A percentile compares a stretch with the other conserved stretches of the same genome.
Conservation (phyloP, 1,140 invertebrate genomes). For the Venturia canescens region DNA sequence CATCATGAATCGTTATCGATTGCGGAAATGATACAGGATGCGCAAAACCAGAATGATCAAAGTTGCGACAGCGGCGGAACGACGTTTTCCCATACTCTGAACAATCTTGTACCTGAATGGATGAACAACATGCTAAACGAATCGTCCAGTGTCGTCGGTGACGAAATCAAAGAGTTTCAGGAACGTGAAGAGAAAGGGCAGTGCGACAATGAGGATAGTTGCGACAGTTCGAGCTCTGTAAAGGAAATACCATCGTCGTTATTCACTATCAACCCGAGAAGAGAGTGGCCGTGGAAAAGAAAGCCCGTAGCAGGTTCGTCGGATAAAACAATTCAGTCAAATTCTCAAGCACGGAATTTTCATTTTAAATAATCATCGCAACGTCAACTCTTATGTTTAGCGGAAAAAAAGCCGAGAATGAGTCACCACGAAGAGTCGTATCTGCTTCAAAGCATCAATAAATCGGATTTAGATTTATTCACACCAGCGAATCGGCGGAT, state of each 20-base stretch:
- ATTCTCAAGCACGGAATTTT: too few species aligned
- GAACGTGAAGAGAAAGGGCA: slow-evolving; percentile 50
- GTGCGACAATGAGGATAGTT: slow-evolving; percentile 54
- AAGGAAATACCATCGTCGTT: slow-evolving; percentile 63
- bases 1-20: background rate
- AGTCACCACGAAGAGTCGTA: slow-evolving; percentile 79
- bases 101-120: slow-evolving; percentile 61
- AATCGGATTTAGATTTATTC: slow-evolving; percentile 68
- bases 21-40: slow-evolving; percentile 59
- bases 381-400: slow-evolving; percentile 56
- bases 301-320: slow-evolving; percentile 44
- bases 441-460: slow-evolving; percentile 76
- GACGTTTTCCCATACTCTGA: slow-evolving; percentile 55
- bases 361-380: too few species aligned
- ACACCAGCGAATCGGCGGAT: slow-evolving; percentile 74
- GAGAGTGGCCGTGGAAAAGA: slow-evolving; percentile 66
- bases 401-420: slow-evolving; percentile 70
- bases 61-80: slow-evolving; percentile 34
- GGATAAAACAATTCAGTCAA: too few species aligned
- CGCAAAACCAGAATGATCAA: slow-evolving; percentile 59
- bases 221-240: slow-evolving; percentile 54
- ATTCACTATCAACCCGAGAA: slow-evolving; percentile 57
- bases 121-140: slow-evolving; percentile 47
- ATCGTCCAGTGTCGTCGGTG: slow-evolving; percentile 15
- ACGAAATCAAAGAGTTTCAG: slow-evolving; percentile 36